These are phyloP conservation scores for Caenorhabditis becei DNA, from an alignment of 2,888 invertebrate species.

Conservation along the genomic window DNA sequence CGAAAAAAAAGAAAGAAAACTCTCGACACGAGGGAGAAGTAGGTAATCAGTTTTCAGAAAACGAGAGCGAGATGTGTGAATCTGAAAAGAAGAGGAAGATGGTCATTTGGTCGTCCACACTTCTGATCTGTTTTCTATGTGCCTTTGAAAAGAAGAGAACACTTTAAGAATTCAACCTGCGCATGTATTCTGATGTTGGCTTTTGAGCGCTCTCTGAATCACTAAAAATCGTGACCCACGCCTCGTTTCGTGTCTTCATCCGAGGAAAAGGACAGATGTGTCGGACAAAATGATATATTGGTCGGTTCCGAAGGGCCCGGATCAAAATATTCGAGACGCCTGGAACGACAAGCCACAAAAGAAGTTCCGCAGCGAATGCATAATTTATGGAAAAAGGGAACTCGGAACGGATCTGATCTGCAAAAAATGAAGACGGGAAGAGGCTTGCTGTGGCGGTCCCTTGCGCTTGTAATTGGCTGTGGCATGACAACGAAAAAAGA, in stretches of 20 bases:
- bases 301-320: too few species aligned
- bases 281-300: too few species aligned
- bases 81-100: background rate
- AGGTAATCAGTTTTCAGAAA: slow-evolving; percentile 16
- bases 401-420: slow-evolving; percentile 5
- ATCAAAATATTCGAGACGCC: background rate
- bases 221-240: background rate
- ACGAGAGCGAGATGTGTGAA: background rate
- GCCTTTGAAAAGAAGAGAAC: background rate
- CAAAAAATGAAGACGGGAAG: background rate
- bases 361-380: background rate
- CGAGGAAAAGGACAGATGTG: too few species aligned
- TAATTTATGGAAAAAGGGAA: background rate
- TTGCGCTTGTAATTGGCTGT: background rate
- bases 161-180: background rate
- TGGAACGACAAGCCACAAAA: background rate
- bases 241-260: background rate
- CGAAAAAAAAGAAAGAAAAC: slow-evolving; percentile 19
- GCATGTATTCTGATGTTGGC: background rate
- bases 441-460: background rate
- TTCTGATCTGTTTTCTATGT: background rate
- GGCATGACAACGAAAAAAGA: slow-evolving; percentile 4
- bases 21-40: slow-evolving; percentile 7
- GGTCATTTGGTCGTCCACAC: background rate
- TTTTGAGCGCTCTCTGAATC: background rate